Evolutionary conservation across 2,797 vertebrate genomes (phyloP), one percentile per base, ranked within the genome.

Genomic region (Pseudomugil gertrudae): DNA sequence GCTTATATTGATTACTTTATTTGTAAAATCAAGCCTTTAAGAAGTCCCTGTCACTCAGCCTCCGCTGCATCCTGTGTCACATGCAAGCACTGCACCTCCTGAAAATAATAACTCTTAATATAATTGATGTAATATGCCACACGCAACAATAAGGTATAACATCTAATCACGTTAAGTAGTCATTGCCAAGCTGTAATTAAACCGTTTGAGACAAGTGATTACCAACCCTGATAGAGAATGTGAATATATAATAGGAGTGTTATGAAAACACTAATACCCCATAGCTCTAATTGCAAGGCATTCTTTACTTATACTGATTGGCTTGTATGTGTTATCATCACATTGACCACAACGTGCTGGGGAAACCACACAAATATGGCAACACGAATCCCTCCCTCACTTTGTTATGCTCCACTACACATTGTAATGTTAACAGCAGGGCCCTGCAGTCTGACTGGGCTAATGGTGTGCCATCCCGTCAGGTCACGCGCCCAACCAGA

Each of bases 161-260:
- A 90, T 92, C 91, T 93, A 92, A 93, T 93, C 88, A 91, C 78
- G 84, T 93, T 91, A 93, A 92, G 92, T 92, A 91, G 90, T 90
- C 92, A 91, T 93, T 91, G 84, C 85, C 90, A 86, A 88, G 90
- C 87, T 91, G 91, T 93, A 93, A 94, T 94, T 93, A 93, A 94
- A 93, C 91, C 87, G 91, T 90, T 93, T 92, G 90, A 92, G 91
- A 91, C 92, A 89, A 93, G 90, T 92, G 92, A 94, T 94, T 93
- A 93, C 87, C 83, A 90, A 76, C 88, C 82, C 85, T 88, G 90
- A 93, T 92, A 79, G 87, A 90, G 85, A 90, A 85, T 87, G 87
- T 86, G 84, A 87, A 93, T 92, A 89, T 89, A 85, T 92, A 92
- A 94, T 91, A 83, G 84, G 79, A 81, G 81, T 83, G 82, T 93